Base-by-base conservation (phyloP, 1,140 invertebrate species). In the Caerostris darwini region DNA sequence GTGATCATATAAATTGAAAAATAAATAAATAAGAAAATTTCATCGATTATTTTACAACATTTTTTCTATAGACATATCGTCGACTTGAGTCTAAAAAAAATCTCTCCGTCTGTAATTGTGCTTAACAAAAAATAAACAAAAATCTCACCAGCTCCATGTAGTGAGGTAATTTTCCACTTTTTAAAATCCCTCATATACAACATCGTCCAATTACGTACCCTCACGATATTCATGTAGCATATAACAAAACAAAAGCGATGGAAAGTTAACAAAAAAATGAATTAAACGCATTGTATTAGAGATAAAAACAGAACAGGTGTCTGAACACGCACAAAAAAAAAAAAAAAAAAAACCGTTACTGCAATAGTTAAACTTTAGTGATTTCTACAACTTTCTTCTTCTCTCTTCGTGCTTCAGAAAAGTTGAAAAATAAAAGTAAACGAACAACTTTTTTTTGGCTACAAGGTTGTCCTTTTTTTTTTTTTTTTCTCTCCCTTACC, bases 311-410 rank as follows among this genome's bases (percentile, higher is more conserved):
- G 53, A 83, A 83, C 86, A 88, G 86, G 86, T 88, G 86, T 19
- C 50, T 34, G 19, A 8, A 57, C n/a, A 34, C 34, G 2, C 34
- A 34, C 34, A 34, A 0, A 34, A 19, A 19, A 53, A 83, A 83
- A 83, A 87, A 87, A 87, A 87, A 88, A 17, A 64, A 64, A 34
- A 64, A 67, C 86, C 34, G 86, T 67, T 88, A 88, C 50, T 57
- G 64, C 59, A 50, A 88, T 88, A 53, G 59, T 64, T 88, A 88
- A 88, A 50, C 58, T 64, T 7, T 88, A 64, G 34, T 7, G 5
- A 64, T 64, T 88, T 56, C n/a, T 88, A 14, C n/a, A 61, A n/a
- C 53, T 8, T 17, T 50, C 57, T 17, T 50, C 57, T 67, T 53
- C 34, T 50, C 0, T 67, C n/a, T 77, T 77, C 50, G 50, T 77